Conservation (phyloP, 2,888 invertebrate genomes). For the Agriopis leucophaearia region DNA sequence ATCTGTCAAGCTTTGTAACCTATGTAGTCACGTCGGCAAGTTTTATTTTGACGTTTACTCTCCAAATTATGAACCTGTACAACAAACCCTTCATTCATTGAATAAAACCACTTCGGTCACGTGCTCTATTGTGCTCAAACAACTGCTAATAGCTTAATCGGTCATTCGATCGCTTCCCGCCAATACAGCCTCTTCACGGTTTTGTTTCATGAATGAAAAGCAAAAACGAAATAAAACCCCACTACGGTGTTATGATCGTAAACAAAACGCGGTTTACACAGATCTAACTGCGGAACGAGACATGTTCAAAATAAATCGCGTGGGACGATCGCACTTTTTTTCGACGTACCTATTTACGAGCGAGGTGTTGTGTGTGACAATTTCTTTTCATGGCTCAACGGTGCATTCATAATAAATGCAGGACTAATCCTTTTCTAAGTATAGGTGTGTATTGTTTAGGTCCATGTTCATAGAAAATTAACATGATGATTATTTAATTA, state of each 20-base stretch:
- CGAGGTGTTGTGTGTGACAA: neutral
- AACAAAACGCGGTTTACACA: slow-evolving; percentile 62
- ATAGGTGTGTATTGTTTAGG: too few relatives aligned
- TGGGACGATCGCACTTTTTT: slow-evolving; percentile 19
- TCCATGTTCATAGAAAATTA: too few relatives aligned
- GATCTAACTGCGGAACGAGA: slow-evolving; percentile 29
- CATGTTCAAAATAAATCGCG: slow-evolving; percentile 23
- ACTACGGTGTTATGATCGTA: slow-evolving; percentile 69
- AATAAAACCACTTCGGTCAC: slow-evolving; percentile 74
- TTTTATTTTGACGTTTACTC: slow-evolving; percentile 32
- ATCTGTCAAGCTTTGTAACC: slow-evolving; percentile 14
- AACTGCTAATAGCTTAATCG: slow-evolving; percentile 78
- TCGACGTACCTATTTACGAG: neutral
- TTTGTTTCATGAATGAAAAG: slow-evolving; percentile 75
- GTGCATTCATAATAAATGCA: neutral
- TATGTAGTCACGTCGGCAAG: slow-evolving; percentile 2
- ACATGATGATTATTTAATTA: too few relatives aligned
- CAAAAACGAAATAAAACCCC: slow-evolving; percentile 65
- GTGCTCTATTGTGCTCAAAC: slow-evolving; percentile 74
- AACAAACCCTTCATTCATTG: slow-evolving; percentile 56
- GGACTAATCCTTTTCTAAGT: neutral
- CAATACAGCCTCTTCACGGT: slow-evolving; percentile 72
- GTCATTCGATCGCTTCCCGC: slow-evolving; percentile 72
- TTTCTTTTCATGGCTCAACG: neutral
- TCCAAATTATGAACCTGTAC: slow-evolving; percentile 37